Percentiles rank a stretch among this genome's conserved stretches.
phyloP scores from a whole-genome alignment of 2,797 vertebrate genomes.

The Xyrichtys novacula region DNA sequence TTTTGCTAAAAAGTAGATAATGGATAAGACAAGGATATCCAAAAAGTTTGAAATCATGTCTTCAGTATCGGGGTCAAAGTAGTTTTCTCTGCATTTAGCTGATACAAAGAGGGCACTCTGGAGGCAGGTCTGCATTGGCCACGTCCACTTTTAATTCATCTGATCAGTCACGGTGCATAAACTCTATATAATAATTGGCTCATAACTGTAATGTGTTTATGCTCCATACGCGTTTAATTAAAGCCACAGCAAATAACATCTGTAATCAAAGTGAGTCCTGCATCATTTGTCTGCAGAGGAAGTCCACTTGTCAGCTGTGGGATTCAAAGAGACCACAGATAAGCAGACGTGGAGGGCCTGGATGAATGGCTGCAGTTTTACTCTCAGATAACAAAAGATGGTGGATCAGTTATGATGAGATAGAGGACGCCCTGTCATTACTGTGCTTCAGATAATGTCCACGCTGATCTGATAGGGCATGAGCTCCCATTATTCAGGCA shows the following conservation, averaged over 20 bases:
- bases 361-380: slow-evolving; percentile 14
- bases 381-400: neutral
- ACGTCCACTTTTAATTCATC: neutral
- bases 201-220: neutral
- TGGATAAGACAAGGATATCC: too few species aligned
- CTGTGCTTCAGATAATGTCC: slow-evolving; percentile 20
- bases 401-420: slow-evolving; percentile 28
- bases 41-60: too few species aligned
- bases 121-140: neutral
- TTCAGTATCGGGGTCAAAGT: too few species aligned
- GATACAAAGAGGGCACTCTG: neutral
- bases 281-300: neutral
- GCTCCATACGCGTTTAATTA: neutral
- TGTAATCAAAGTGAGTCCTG: neutral
- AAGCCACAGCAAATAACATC: neutral
- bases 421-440: slow-evolving; percentile 13
- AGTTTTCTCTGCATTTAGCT: too few species aligned
- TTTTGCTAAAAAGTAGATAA: too few species aligned
- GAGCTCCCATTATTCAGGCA: slow-evolving; percentile 28
- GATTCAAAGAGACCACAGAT: too few species aligned
- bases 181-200: neutral
- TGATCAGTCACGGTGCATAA: neutral
- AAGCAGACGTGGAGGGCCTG: too few species aligned
- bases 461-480: slow-evolving; percentile 20
- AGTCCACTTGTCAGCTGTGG: too few species aligned